Conservation (phyloP, 1,140 invertebrate species). For the Drosophila pseudoobscura region DNA sequence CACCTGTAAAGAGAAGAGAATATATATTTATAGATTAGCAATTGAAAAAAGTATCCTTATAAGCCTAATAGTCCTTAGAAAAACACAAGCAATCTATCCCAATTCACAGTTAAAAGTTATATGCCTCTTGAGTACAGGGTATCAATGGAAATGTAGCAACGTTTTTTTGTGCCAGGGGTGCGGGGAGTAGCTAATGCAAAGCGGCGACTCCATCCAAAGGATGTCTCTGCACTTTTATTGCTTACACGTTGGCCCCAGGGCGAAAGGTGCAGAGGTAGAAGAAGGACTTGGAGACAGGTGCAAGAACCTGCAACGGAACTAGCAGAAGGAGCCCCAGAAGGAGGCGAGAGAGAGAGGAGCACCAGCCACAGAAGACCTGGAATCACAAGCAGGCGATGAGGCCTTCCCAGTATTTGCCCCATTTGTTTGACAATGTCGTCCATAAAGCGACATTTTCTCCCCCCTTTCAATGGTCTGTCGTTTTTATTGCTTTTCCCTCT, state of each 20-base stretch:
- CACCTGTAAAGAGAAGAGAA: neutral
- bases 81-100: no score
- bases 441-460: constrained; percentile 4
- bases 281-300: constrained; percentile 19
- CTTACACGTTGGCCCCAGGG: constrained; percentile 54
- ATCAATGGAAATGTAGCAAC: no score
- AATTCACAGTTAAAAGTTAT: no score
- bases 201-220: constrained; percentile 32
- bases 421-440: constrained; percentile 52
- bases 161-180: no score
- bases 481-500: constrained; percentile 57
- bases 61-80: no score
- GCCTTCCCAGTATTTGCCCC: constrained; percentile 39
- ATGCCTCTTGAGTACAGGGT: no score
- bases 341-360: no score
- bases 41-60: no score
- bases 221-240: constrained; percentile 54
- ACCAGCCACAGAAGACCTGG: no score
- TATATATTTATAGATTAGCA: neutral
- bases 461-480: constrained; percentile 34
- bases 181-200: constrained; percentile 42
- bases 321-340: no score
- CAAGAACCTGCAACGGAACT: constrained; percentile 9
- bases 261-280: no score
- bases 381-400: no score